Base-by-base conservation (phyloP, 2,113 vertebrate genomes). In the Arothron firmamentum region DNA sequence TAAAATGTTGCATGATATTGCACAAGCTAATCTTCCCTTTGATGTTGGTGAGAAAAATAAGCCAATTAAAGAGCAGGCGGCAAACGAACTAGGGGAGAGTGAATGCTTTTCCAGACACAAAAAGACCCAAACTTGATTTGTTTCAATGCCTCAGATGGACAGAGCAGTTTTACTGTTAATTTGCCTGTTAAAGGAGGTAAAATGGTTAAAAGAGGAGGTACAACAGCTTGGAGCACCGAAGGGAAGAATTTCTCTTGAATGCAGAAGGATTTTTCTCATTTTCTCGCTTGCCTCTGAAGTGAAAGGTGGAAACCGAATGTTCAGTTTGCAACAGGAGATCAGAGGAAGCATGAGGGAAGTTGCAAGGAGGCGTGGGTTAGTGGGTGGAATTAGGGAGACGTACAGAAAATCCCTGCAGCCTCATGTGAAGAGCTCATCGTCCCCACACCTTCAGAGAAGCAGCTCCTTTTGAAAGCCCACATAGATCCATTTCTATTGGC, bases 261-360 rank as follows among this genome's bases (percentile, higher is more conserved):
- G 19, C 52, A 47, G 67, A 56, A 41, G 52, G 69, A 75, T 72
- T 82, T 48, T 61, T 67, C 52, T 50, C 28, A 46, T 58, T 63
- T 51, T 81, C 59, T 72, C 58, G 15, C 60, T 62, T 73, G 55
- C 64, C 19, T 34, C 51, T n/a, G 41, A 62, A 53, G 21, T 20
- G 28, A 42, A 2, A 61, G 55, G 38, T 69, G 45, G 46, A 47
- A 46, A 63, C 51, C 59, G 58, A 60, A 55, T 52, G 67, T 71
- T 75, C 54, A 67, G 52, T 75, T 76, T 76, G 52, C 65, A 75
- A 67, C 52, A 50, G 67, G 75, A 81, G 71, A 77, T 77, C 68
- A 79, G 64, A 72, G 65, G 15, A 50, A 74, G 77, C 65, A 49
- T 54, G 54, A 58, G 28, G 70, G 65, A 56, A 51, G 58, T 78